These are phyloP conservation scores for Helicoverpa assulta DNA, from an alignment of 2,888 invertebrate species.

Conservation along the genomic window DNA sequence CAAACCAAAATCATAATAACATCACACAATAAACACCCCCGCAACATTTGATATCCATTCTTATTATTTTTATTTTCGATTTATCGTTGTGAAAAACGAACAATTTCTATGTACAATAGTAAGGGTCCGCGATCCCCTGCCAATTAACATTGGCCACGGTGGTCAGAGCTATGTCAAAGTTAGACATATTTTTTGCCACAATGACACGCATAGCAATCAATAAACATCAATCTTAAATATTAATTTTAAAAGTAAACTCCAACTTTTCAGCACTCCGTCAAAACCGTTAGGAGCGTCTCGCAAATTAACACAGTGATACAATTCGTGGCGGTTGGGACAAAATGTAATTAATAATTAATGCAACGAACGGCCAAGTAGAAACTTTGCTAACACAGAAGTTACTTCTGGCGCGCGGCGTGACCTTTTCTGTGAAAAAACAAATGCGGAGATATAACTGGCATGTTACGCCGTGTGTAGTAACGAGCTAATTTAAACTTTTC, in stretches of 20 bases:
- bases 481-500: slow-evolving; percentile 91
- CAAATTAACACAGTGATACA: slow-evolving; percentile 72
- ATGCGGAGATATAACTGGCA: slow-evolving; percentile 82
- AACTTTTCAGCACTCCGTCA: slow-evolving; percentile 47
- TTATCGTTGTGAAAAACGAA: slow-evolving; percentile 82
- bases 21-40: slow-evolving; percentile 81
- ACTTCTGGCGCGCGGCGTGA: slow-evolving; percentile 69
- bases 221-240: slow-evolving; percentile 51
- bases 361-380: slow-evolving; percentile 73
- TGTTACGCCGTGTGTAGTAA: slow-evolving; percentile 86
- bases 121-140: slow-evolving; percentile 85
- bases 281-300: slow-evolving; percentile 59
- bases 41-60: slow-evolving; percentile 76
- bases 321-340: slow-evolving; percentile 59
- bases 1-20: slow-evolving; percentile 69
- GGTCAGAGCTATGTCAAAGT: slow-evolving; percentile 85
- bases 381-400: slow-evolving; percentile 83
- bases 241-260: slow-evolving; percentile 47
- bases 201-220: slow-evolving; percentile 74
- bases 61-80: slow-evolving; percentile 85
- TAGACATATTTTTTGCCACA: slow-evolving; percentile 79
- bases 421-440: slow-evolving; percentile 88
- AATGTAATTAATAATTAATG: slow-evolving; percentile 85
- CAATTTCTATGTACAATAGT: slow-evolving; percentile 77
- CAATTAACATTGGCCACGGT: slow-evolving; percentile 88